Evolutionary conservation across 2,888 invertebrate species (phyloP), one percentile per base, ranked within the genome.

Genomic region (Chrysotoxum bicinctum): DNA sequence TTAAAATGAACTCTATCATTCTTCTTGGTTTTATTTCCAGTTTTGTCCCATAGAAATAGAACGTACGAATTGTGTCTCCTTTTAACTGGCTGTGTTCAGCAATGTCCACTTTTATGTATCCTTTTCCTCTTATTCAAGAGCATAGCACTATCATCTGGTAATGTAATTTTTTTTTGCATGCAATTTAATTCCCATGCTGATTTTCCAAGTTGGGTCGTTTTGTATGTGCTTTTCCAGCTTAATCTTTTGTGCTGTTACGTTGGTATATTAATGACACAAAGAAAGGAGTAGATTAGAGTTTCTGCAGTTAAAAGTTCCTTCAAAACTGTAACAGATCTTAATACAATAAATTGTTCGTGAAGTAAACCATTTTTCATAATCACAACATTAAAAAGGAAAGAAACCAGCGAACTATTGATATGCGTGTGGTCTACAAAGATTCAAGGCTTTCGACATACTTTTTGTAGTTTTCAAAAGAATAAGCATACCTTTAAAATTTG

Each of bases 181-280:
- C 80, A 79, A 75, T 84, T 84, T 70, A 74, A 80, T 80, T 75
- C 80, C 58, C 45, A 80, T 80, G 84, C 70, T 60, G 80, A 79
- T 75, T 80, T 75, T 72, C 52, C 45, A 60, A 52, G 64, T 58
- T 79, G 32, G 19, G 62, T 66, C 21, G 32, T 40, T 14, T 26
- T 58, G 32, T 43, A n/a, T 45, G 52, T 48, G 12, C 52, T 75
- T 74, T 43, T 43, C n/a, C 75, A 54, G 80, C 75, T 69, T 60
- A 69, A 69, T 78, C 70, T 68, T 79, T 75, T 79, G 69, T 84
- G 37, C 50, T 66, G 21, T 23, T 58, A 64, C 32, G 3, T 14
- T 32, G 32, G 5, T 12, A 26, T 56, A 58, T 35, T 66, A 66
- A 35, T 45, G 48, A 43, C 43, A 69, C 50, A 62, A 23, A 35